Base-by-base conservation (phyloP, 2,888 invertebrate species). In the Biston stratarius region DNA sequence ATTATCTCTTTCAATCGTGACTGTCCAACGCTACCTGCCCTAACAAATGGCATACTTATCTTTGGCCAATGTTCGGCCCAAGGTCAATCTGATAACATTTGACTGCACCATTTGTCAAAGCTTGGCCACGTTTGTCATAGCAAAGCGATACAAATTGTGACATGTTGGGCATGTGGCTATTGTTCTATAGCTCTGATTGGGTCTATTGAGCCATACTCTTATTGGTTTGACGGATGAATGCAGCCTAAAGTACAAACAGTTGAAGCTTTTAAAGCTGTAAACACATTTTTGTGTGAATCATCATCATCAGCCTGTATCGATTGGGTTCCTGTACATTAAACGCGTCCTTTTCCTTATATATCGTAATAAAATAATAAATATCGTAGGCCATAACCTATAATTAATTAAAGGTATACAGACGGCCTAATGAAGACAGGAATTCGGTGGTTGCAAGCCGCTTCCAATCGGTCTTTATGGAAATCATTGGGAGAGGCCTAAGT, bases 71-170 rank as follows among this genome's bases (percentile, higher is more conserved):
- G 34, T 48, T 48, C 68, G 64, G 52, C 11, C 55, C 67, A 72
- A 72, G 75, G 77, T 59, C 68, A 68, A 75, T 74, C 74, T 69
- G 73, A 75, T 75, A 74, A 73, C 56, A 72, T 74, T 75, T 69
- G 61, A 65, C 69, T 61, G 70, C 65, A 67, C 64, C 74, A 72
- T 74, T 72, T 67, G 74, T 71, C 68, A 71, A 66, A 12, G 68
- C 65, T 64, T 64, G 69, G 57, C 64, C 64, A 61, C 51, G 64
- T 44, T 57, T 49, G 67, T 61, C 68, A 59, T 34, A 71, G 58
- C 68, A 68, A 71, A 74, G 49, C 66, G 70, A 53, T 74, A 69
- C 68, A 70, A 71, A 73, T 64, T 63, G 61, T 64, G 69, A 70
- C 72, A 72, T 12, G 49, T 14, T 10, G 60, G 10, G 44, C 15